Evolutionary conservation across 2,888 invertebrate species (phyloP), one percentile per base, ranked within the genome.

Genomic region (Synergus laeviventris): DNA sequence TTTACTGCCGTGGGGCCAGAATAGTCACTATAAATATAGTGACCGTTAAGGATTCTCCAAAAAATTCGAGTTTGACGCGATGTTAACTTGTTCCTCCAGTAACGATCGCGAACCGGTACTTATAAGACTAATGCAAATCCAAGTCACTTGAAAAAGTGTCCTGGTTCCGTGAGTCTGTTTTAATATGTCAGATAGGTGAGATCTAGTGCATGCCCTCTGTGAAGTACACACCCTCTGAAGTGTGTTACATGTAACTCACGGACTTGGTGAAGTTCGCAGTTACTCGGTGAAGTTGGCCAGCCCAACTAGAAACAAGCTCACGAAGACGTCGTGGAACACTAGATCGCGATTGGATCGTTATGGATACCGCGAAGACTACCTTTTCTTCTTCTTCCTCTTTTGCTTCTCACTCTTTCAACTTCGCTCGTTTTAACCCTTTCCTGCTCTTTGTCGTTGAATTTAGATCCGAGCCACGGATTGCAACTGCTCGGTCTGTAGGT

Each of bases 391-490:
- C 77, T 74, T 73, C 76, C 78, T 75, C 73, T 77, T 78, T 79
- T 79, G 62, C 76, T n/a, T 62, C 74, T 74, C 70, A 66, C 24
- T 45, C 75, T 60, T 74, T 76, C 75, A 21, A n/a, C 74, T 74
- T 49, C 60, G 75, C 38, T 60, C 36, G 49, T 75, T 62, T 75
- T 42, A 73, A 73, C 49, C 49, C 74, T 39, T 73, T 70, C 73
- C 31, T 49, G 7, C 31, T 78, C 83, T 81, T 82, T 79, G 82
- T 81, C 81, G 79, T 64, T 74, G 77, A 70, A 70, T 70, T 70
- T 74, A 78, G 84, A 87, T 84, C 80, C 84, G 78, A 82, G 81
- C 76, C 81, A 76, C 81, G 85, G 84, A 84, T 86, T 84, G 81
- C 79, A 79, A 81, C 79, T 78, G 73, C 24, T 54, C 31, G 70